Evolutionary conservation across 2,113 vertebrate genomes (phyloP), one percentile per base, ranked within the genome.

Genomic region (Lepus americanus): DNA sequence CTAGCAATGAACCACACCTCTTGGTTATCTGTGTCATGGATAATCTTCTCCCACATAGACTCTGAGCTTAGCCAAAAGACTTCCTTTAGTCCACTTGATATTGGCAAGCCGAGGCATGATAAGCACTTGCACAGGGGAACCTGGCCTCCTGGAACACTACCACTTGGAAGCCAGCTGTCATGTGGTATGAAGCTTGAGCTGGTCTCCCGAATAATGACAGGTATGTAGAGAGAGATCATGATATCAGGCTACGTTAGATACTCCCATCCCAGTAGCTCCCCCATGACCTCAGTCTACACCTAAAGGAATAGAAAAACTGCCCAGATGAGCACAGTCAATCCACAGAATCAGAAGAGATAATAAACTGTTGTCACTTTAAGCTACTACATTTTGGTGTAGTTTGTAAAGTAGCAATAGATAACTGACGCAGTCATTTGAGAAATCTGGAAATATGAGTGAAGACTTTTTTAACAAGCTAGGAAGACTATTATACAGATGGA

Each of bases 71-170:
- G 63, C 36, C 73, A 96, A 81, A 88, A 44, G 66, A 82, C 64
- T 49, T 82, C 63, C 25, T 81, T 61, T 86, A 53, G 84, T 39
- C 87, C 96, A 87, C 83, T 3, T 87, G 83, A 76, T 85, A 85
- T 63, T 74, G 31, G 55, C 73, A 94, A 94, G 49, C 55, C 89
- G 13, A 79, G 17, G 8, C 29, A 51, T 39, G 59, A 33, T n/a
- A 88, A 85, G n/a, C 36, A 96, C 44, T 91, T 66, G 36, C 61
- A 84, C 53, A 73, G 8, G 27, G 61, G 16, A 87, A 94, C 84
- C 49, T 87, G 25, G 64, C 90, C 66, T 86, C 79, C 72, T 83
- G 3, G n/a, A 89, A 83, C 80, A 88, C 79, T 49, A 90, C 66
- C 39, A 80, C 77, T 33, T 78, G 49, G 61, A 83, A 89, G 70